Percentiles rank a stretch among this genome's conserved stretches.
Evolutionary conservation across 1,140 invertebrate genomes (phyloP).

Genomic region (Microvelia longipes): DNA sequence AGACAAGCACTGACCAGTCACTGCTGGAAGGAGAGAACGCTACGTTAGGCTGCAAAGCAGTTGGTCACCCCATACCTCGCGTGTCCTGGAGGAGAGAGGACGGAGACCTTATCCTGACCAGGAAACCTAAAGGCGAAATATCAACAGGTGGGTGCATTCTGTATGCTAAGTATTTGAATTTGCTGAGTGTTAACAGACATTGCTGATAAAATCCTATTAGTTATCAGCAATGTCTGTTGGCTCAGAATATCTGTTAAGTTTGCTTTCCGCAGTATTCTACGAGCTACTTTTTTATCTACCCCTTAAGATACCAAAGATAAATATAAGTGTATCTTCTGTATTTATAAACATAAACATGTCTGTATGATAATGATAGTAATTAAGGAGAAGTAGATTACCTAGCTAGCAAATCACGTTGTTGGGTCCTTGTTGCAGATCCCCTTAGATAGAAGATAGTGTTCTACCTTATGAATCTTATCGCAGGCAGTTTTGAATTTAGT

Average conservation of each 20-base stretch:
- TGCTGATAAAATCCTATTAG: neutral
- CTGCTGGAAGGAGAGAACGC: constrained; percentile 49
- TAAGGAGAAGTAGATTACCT: no score
- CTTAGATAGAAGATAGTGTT: no score
- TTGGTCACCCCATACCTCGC: constrained; percentile 39
- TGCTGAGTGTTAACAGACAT: constrained; percentile 1
- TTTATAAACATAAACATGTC: no score
- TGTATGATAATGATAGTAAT: no score
- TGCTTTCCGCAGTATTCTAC: no score
- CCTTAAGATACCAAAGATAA: no score
- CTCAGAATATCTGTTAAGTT: neutral
- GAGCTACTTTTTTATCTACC: no score
- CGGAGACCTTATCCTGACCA: constrained; percentile 29
- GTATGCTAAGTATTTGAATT: neutral
- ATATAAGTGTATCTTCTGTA: no score
- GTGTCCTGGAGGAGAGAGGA: constrained; percentile 39
- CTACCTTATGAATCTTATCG: no score
- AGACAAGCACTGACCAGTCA: constrained; percentile 44
- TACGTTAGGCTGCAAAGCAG: constrained; percentile 45
- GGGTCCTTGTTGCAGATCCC: no score
- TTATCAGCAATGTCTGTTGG: neutral
- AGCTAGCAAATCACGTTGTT: no score
- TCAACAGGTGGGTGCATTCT: constrained; percentile 30
- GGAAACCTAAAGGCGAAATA: constrained; percentile 28
- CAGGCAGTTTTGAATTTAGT: no score